Evolutionary conservation across 2,797 vertebrate species (phyloP).

Genomic region (Avahi laniger): DNA sequence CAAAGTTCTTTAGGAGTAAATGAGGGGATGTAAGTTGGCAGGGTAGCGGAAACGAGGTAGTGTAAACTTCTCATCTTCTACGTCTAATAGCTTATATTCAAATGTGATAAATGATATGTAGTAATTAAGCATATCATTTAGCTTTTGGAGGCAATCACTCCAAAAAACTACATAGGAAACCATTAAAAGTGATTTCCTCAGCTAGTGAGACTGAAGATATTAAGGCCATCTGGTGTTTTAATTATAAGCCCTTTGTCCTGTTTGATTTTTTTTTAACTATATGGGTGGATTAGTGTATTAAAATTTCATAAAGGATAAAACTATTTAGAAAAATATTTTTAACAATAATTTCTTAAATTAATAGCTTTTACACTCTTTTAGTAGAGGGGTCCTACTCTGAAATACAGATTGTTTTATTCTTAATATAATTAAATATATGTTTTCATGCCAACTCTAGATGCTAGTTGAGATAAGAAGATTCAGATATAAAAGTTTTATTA

Average conservation of each 20-base stretch:
- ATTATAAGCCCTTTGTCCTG: not conserved
- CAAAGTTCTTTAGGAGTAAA: not conserved
- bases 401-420: not conserved
- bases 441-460: not conserved
- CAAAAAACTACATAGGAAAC: not conserved
- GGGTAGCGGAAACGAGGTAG: not conserved
- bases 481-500: not conserved
- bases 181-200: not conserved
- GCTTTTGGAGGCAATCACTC: not conserved
- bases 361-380: not conserved
- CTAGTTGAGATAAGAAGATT: not conserved
- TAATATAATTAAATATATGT: not conserved
- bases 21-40: not conserved
- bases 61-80: not conserved
- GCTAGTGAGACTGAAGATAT: not conserved
- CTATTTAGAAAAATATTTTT: constrained; percentile 6
- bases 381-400: not conserved
- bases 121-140: not conserved
- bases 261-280: not conserved
- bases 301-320: not conserved
- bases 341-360: not conserved
- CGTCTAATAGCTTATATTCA: not conserved
- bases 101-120: constrained; percentile 15
- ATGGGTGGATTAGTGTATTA: not conserved
- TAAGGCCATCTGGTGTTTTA: not conserved